Conservation (phyloP, 30 jellyfish, hydroid and myxozoan species). For the Hydractinia echinata region DNA sequence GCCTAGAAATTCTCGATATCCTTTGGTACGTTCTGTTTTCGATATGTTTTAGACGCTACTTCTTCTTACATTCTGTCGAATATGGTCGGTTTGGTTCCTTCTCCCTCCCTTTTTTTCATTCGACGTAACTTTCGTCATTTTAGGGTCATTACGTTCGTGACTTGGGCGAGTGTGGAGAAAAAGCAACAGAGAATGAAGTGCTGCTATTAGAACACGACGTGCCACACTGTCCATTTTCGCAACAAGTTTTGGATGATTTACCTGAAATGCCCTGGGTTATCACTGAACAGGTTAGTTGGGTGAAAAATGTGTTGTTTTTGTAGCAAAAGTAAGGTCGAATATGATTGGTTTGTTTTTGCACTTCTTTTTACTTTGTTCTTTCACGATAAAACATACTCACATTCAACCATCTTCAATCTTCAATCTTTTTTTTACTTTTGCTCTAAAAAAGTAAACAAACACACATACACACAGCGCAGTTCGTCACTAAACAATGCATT, state of each 20-base stretch:
- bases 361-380: too few species aligned
- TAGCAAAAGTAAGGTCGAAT: too few species aligned
- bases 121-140: conserved; percentile 1
- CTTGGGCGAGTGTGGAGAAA: conserved; percentile 93
- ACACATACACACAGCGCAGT: too few species aligned
- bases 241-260: conserved; percentile 72
- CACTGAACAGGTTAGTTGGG: conserved; percentile 64
- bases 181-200: conserved; percentile 86
- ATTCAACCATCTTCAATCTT: neutral
- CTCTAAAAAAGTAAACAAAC: too few species aligned
- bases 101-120: conserved; percentile 1
- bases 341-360: too few species aligned
- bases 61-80: neutral
- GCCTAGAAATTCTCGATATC: conserved; percentile 94
- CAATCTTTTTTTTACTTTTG: neutral
- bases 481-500: neutral
- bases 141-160: conserved; percentile 95
- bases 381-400: too few species aligned
- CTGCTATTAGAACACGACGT: conserved; percentile 89
- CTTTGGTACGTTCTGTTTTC: conserved; percentile 42
- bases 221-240: conserved; percentile 78
- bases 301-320: neutral
- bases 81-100: neutral
- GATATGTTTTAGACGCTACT: neutral
- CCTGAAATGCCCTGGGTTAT: conserved; percentile 94